Evolutionary conservation across 2,113 vertebrate species (phyloP), one percentile per base, ranked within the genome.

Genomic region (Pterocles orientalis): DNA sequence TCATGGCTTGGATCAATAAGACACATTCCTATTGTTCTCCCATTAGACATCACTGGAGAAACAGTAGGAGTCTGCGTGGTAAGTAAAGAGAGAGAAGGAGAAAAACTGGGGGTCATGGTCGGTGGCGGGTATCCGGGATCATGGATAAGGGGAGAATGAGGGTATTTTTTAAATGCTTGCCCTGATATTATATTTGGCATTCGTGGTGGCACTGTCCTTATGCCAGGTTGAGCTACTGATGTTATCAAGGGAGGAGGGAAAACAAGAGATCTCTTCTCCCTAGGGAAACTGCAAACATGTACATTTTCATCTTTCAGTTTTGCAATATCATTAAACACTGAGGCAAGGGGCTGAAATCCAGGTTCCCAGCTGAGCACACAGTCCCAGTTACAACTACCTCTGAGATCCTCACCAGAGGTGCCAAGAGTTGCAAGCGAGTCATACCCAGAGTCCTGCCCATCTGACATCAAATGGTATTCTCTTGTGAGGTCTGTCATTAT

Each of bases 211-310:
- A 99, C 98, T 34, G 99, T 98, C 94, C 98, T 98, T 94, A 99
- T 95, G 68, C 98, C 99, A 39, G 98, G 98, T 72, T 99, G 98
- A 73, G 99, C 99, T 82, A 99, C 96, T 28, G 98, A 98, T 2
- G 99, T 99, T 93, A 99, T 98, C 84, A 99, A 97, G 65, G 99
- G 99, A 5, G 99, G 99, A 28, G 98, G 99, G 25, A 98, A 97
- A 97, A 98, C 98, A 73, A 98, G 97, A 79, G 97, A 97, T 72
- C 96, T 97, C 9, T 97, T 97, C 81, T 99, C 98, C 26, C 97
- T 96, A 28, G 96, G 95, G 36, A 98, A 94, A 53, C 95, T 98
- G 90, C 80, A 66, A 70, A 28, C 95, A 81, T 24, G 94, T 70
- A 98, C 48, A 20, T 97, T 98, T 94, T 99, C 98, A n/a, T 99